Percentiles rank a stretch among this genome's conserved stretches.
Evolutionary conservation across 2,113 vertebrate species (phyloP).

Genomic region (Myxocyprinus asiaticus): DNA sequence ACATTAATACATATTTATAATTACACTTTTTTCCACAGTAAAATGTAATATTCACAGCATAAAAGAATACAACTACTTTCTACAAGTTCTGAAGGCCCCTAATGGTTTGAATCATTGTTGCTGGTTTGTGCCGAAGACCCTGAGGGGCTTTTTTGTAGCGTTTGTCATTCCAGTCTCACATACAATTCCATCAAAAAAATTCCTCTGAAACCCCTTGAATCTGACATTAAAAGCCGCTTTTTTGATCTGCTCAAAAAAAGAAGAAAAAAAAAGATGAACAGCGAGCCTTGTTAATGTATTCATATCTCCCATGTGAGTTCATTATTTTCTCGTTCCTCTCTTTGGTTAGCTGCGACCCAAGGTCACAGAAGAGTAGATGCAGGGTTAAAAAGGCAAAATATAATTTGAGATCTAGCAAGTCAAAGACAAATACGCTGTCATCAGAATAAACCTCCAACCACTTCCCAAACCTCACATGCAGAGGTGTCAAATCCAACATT

Average conservation of each 20-base stretch:
- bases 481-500: background rate
- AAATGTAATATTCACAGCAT: background rate
- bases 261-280: constrained; percentile 46
- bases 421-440: background rate
- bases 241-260: constrained; percentile 63
- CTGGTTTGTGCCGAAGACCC: background rate
- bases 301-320: constrained; percentile 67
- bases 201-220: constrained; percentile 55
- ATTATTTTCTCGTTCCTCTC: constrained; percentile 52
- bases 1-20: too few relatives aligned
- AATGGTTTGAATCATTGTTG: background rate
- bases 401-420: constrained; percentile 12
- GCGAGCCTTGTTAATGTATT: constrained; percentile 63
- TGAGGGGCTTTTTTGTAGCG: constrained; percentile 9
- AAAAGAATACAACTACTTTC: background rate
- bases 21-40: too few relatives aligned
- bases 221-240: constrained; percentile 41
- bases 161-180: background rate
- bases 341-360: constrained; percentile 59
- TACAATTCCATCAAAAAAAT: constrained; percentile 29
- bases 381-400: constrained; percentile 25
- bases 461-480: background rate
- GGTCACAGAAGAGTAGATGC: constrained; percentile 61
- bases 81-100: background rate
- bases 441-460: background rate